Evolutionary conservation across 2,797 vertebrate genomes (phyloP).

Genomic region (Manis crassicaudata): DNA sequence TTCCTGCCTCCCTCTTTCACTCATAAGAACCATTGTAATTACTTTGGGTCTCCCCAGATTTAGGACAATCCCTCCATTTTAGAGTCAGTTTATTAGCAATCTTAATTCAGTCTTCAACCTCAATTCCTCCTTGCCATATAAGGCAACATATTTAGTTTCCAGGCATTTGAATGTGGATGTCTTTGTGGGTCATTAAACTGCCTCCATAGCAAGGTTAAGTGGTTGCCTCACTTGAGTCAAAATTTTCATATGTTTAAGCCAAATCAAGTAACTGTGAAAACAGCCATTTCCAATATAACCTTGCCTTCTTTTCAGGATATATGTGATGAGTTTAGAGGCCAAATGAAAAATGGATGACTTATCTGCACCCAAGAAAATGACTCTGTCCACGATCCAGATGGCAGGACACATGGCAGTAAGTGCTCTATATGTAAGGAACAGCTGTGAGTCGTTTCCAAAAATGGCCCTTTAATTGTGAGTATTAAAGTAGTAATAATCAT

Average conservation of each 20-base stretch:
- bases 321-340: slow-evolving; percentile 84
- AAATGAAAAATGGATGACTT: slow-evolving; percentile 82
- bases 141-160: background rate
- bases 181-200: background rate
- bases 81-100: background rate
- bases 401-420: slow-evolving; percentile 85
- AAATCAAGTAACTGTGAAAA: background rate
- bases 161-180: background rate
- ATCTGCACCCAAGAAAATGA: slow-evolving; percentile 85
- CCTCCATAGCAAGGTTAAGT: background rate
- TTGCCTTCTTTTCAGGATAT: slow-evolving; percentile 60
- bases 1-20: background rate
- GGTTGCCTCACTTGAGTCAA: background rate
- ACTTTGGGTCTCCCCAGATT: background rate
- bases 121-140: background rate
- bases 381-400: slow-evolving; percentile 83
- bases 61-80: background rate
- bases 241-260: background rate
- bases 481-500: background rate
- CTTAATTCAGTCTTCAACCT: background rate
- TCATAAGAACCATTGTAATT: background rate
- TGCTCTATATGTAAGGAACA: slow-evolving; percentile 86
- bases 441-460: slow-evolving; percentile 82
- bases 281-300: background rate
- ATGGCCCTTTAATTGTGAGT: background rate